Percentiles rank a stretch among this genome's conserved stretches.
These are phyloP conservation scores for Amiota mariae DNA, from an alignment of 2,888 invertebrate species.

Conservation along the genomic window DNA sequence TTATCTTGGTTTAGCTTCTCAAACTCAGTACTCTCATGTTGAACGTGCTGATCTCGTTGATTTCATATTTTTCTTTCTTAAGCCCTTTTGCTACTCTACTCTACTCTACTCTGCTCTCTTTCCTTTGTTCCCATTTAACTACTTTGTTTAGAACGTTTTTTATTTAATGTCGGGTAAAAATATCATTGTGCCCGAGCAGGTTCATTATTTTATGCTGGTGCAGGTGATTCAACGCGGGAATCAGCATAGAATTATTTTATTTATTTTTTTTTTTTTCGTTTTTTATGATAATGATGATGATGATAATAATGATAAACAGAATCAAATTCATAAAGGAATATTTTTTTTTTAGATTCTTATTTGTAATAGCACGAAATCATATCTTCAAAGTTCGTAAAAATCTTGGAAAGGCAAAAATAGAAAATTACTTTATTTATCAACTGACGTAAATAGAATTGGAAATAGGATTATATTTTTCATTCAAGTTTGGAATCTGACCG, in stretches of 20 bases:
- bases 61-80: slow-evolving; percentile 42
- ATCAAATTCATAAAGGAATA: slow-evolving; percentile 15
- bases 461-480: too few species aligned
- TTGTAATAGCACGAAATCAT: too few species aligned
- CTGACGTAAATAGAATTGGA: too few species aligned
- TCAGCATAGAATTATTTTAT: slow-evolving; percentile 1
- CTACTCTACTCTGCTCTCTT: slow-evolving; percentile 23
- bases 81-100: slow-evolving; percentile 48
- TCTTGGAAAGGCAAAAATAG: too few species aligned
- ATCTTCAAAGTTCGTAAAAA: too few species aligned
- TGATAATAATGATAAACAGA: neutral
- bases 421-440: too few species aligned
- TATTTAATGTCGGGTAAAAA: slow-evolving; percentile 64
- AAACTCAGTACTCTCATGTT: slow-evolving; percentile 16
- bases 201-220: slow-evolving; percentile 72
- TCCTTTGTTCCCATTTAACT: slow-evolving; percentile 39
- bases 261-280: neutral
- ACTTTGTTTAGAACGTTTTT: slow-evolving; percentile 48
- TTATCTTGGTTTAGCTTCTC: slow-evolving; percentile 22
- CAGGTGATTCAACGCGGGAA: slow-evolving; percentile 68
- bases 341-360: too few species aligned
- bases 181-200: slow-evolving; percentile 65
- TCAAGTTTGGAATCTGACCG: too few species aligned
- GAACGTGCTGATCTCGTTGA: slow-evolving; percentile 66
- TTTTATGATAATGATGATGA: too few species aligned